Base-by-base conservation (phyloP, 2,113 vertebrate species). In the Coryphaenoides rupestris region DNA sequence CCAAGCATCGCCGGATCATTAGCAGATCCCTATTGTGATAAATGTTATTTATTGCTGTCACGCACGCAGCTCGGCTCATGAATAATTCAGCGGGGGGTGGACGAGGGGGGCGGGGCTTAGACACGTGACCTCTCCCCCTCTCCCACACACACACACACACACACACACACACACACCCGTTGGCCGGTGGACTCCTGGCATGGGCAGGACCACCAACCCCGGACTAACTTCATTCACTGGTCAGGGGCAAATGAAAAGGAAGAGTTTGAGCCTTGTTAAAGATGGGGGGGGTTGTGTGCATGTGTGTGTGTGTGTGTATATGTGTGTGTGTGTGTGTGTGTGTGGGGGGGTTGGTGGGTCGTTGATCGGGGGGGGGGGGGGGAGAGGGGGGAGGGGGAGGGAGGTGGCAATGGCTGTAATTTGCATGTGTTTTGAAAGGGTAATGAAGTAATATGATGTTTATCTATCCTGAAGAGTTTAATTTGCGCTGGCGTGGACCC, bases 361-460 rank as follows among this genome's bases (percentile, higher is more conserved):
- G n/a, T n/a, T n/a, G n/a, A n/a, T n/a, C 52, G 58, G 17, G 55
- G 56, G 58, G 62, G 49, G 62, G 60, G 26, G 22, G 9, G 87
- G 87, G 87, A 90, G 59, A 93, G 60, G 45, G 22, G 56, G 4
- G 9, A 17, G 9, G 5, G 12, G 47, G 19, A 26, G 60, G 67
- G 46, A 90, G 87, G 90, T 90, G 73, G 90, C 94, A 95, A 95
- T 94, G 90, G 90, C 89, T 92, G 92, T 92, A 92, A 98, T 95
- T 94, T 96, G 92, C 94, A 96, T 94, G 92, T 93, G 92, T 92
- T 95, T 95, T 95, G 94, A 96, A 96, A 95, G 93, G 93, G 90
- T 95, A 96, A 98, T 97, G 93, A 95, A 95, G 94, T 97, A 95
- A 95, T 95, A 93, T 93, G 93, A 96, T 96, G 93, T 97, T 97